Evolutionary conservation across 1,140 invertebrate species (phyloP).

Genomic region (Trichogramma pretiosum): DNA sequence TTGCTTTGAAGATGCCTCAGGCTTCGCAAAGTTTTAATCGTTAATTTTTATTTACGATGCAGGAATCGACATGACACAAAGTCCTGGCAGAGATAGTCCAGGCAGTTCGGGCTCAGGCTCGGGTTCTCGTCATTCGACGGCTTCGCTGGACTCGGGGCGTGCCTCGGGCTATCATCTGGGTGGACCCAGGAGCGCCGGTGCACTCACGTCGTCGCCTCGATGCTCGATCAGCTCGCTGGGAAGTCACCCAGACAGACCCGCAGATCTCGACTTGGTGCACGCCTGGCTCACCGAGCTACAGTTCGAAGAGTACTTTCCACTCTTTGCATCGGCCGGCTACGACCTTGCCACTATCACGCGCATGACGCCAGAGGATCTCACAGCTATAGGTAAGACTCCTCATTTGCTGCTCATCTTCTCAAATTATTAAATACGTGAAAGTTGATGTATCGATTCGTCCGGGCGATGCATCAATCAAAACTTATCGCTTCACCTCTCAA

Average conservation of each 20-base stretch:
- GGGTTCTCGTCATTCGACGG: conserved; percentile 80
- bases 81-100: conserved; percentile 80
- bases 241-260: conserved; percentile 52
- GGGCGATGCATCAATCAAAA: too few relatives aligned
- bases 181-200: conserved; percentile 42
- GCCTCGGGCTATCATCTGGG: conserved; percentile 63
- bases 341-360: conserved; percentile 94
- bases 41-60: too few relatives aligned
- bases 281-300: conserved; percentile 91
- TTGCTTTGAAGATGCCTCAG: too few relatives aligned
- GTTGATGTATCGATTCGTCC: too few relatives aligned
- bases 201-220: conserved; percentile 44
- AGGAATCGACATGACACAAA: conserved; percentile 64
- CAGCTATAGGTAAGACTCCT: conserved; percentile 56
- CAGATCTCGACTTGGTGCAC: conserved; percentile 79
- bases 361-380: conserved; percentile 94
- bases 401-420: neutral
- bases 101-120: conserved; percentile 82
- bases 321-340: conserved; percentile 92
- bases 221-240: conserved; percentile 71
- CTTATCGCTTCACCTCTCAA: too few relatives aligned
- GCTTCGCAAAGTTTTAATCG: too few relatives aligned
- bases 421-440: too few relatives aligned
- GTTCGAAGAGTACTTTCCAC: conserved; percentile 90
- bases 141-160: conserved; percentile 83